A percentile compares a stretch with the other conserved stretches of the same genome.
These are phyloP conservation scores for Trisateles emortualis DNA, from an alignment of 2,888 invertebrate species.

Conservation along the genomic window DNA sequence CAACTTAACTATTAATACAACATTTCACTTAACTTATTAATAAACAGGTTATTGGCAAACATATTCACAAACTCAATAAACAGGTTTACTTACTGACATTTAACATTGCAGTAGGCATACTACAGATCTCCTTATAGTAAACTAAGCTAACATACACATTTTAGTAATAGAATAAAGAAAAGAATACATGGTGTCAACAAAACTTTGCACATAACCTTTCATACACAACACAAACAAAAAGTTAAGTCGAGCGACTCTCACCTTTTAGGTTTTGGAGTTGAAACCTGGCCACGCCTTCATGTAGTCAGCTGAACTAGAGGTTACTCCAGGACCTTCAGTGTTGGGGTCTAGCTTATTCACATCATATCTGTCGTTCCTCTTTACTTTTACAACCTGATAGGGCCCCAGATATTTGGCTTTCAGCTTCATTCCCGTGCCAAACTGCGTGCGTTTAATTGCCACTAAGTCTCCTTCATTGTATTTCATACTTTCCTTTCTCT, in stretches of 20 bases:
- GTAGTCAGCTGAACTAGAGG: background rate
- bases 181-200: background rate
- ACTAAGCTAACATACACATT: too few relatives aligned
- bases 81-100: too few relatives aligned
- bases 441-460: background rate
- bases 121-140: too few relatives aligned
- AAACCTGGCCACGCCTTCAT: background rate
- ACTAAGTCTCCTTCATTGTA: slow-evolving; percentile 1
- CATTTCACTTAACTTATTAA: background rate
- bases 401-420: background rate
- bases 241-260: background rate
- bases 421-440: background rate
- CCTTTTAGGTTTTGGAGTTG: background rate
- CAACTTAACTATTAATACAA: background rate
- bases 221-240: background rate
- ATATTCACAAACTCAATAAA: too few relatives aligned
- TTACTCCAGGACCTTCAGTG: background rate
- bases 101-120: too few relatives aligned
- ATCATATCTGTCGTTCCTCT: slow-evolving; percentile 1
- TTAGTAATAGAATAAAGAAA: background rate
- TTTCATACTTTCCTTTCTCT: slow-evolving; percentile 1
- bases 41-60: too few relatives aligned
- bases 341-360: background rate
- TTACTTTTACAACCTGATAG: background rate
- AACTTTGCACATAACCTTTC: background rate